Evolutionary conservation across 2,888 invertebrate genomes (phyloP).

Genomic region (Hipparchia sbordonii): DNA sequence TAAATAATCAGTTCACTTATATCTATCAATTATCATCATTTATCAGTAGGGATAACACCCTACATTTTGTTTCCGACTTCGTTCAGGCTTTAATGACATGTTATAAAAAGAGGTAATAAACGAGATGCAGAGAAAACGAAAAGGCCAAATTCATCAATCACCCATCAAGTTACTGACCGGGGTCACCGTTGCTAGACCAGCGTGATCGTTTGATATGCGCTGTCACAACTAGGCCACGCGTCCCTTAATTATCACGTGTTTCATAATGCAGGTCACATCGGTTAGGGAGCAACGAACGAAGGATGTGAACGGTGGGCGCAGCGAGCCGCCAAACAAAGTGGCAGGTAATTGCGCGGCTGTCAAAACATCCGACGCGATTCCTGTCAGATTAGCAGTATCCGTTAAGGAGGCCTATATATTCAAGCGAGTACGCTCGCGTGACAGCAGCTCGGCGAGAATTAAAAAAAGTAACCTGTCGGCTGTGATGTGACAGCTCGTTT

Average conservation of each 20-base stretch:
- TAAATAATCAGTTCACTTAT: too few relatives aligned
- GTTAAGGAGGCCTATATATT: conserved; percentile 51
- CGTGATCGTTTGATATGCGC: too few relatives aligned
- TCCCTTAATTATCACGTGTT: not conserved
- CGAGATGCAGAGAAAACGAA: too few relatives aligned
- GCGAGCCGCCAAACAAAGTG: conserved; percentile 60
- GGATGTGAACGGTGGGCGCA: conserved; percentile 64
- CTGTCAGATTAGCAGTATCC: conserved; percentile 45
- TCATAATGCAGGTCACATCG: conserved; percentile 21
- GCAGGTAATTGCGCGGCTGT: conserved; percentile 77
- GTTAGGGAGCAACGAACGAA: conserved; percentile 45
- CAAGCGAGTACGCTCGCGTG: conserved; percentile 60
- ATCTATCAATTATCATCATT: too few relatives aligned
- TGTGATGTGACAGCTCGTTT: conserved; percentile 38
- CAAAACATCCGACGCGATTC: conserved; percentile 61
- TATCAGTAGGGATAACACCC: too few relatives aligned
- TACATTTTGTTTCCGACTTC: too few relatives aligned
- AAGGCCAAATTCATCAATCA: too few relatives aligned
- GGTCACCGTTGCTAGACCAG: too few relatives aligned
- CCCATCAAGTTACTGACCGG: too few relatives aligned
- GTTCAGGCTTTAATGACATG: too few relatives aligned
- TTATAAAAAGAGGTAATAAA: too few relatives aligned
- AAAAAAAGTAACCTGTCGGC: conserved; percentile 48
- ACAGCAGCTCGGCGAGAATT: conserved; percentile 48
- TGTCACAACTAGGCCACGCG: too few relatives aligned